These are phyloP conservation scores for Geotrypetes seraphini DNA, from an alignment of 2,797 vertebrate genomes.

Conservation along the genomic window DNA sequence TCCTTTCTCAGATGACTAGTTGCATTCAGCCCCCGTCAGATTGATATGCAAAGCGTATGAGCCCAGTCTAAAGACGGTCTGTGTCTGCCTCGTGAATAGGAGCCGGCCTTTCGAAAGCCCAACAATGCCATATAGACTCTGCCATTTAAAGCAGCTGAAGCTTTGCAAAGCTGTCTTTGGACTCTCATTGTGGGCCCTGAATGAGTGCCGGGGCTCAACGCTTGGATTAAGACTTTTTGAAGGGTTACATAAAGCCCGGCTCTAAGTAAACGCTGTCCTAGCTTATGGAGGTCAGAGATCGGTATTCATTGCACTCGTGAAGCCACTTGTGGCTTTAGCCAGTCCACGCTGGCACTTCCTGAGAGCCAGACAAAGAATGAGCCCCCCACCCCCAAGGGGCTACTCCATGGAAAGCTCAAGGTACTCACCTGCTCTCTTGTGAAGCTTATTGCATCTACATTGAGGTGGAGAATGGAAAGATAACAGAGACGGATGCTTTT, in stretches of 20 bases:
- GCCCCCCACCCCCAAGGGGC: too few species aligned
- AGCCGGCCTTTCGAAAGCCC: conserved; percentile 29
- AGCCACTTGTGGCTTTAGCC: conserved; percentile 48
- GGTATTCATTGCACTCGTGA: conserved; percentile 46
- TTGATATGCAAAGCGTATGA: conserved; percentile 73
- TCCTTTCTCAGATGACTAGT: conserved; percentile 75
- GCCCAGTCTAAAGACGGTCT: conserved; percentile 49
- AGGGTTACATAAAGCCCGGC: conserved; percentile 54
- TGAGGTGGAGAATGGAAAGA: too few species aligned
- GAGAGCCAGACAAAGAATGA: conserved; percentile 31
- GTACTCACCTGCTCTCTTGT: too few species aligned
- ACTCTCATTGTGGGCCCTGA: conserved; percentile 48
- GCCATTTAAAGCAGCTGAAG: conserved; percentile 48
- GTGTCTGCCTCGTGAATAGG: conserved; percentile 53
- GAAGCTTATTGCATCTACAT: too few species aligned
- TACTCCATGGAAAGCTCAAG: too few species aligned
- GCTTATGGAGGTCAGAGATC: conserved; percentile 66
- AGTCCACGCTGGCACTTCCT: conserved; percentile 49
- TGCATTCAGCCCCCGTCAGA: conserved; percentile 64
- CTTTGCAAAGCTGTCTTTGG: conserved; percentile 42
- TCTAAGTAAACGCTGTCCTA: conserved; percentile 65
- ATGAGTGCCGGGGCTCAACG: conserved; percentile 38
- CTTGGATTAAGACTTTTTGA: conserved; percentile 53
- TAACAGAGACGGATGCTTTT: too few species aligned
- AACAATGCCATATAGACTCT: conserved; percentile 51